Percentiles rank a stretch among this genome's conserved stretches.
These are phyloP conservation scores for Scaptomyza flava DNA, from an alignment of 2,888 invertebrate genomes.

Conservation along the genomic window DNA sequence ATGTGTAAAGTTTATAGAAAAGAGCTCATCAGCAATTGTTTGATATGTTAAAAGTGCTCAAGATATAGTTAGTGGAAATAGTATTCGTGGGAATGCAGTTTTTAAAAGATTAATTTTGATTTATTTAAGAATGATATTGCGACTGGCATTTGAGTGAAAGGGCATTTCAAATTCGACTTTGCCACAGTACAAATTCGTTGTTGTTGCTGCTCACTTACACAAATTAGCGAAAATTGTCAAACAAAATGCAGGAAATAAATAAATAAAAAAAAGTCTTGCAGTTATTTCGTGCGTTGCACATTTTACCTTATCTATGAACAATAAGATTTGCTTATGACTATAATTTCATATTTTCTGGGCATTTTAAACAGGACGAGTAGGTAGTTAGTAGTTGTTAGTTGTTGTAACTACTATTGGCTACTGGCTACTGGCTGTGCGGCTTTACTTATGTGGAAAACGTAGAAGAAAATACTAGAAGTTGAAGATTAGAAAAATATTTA, in stretches of 20 bases:
- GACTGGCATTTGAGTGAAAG: constrained; percentile 1
- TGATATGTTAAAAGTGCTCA: neutral
- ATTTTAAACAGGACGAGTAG: constrained; percentile 10
- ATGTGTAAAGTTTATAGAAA: neutral
- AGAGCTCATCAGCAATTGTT: neutral
- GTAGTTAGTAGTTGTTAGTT: constrained; percentile 9
- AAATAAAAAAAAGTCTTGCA: constrained; percentile 17
- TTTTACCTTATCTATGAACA: constrained; percentile 60
- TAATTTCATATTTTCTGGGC: constrained; percentile 43
- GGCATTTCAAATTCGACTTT: constrained; percentile 18
- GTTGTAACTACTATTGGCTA: neutral
- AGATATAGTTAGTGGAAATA: neutral
- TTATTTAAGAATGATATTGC: neutral
- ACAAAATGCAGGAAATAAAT: constrained; percentile 61
- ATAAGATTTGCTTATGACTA: constrained; percentile 65
- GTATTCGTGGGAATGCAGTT: too few species aligned
- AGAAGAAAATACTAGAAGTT: neutral
- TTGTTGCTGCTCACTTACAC: constrained; percentile 46
- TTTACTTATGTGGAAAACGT: neutral
- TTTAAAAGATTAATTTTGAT: neutral
- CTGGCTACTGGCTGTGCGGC: neutral
- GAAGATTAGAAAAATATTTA: neutral
- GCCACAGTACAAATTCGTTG: neutral
- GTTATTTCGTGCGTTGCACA: constrained; percentile 58
- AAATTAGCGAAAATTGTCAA: constrained; percentile 76